These are phyloP conservation scores for Hirundo rustica DNA, from an alignment of 2,797 vertebrate genomes.

Conservation along the genomic window DNA sequence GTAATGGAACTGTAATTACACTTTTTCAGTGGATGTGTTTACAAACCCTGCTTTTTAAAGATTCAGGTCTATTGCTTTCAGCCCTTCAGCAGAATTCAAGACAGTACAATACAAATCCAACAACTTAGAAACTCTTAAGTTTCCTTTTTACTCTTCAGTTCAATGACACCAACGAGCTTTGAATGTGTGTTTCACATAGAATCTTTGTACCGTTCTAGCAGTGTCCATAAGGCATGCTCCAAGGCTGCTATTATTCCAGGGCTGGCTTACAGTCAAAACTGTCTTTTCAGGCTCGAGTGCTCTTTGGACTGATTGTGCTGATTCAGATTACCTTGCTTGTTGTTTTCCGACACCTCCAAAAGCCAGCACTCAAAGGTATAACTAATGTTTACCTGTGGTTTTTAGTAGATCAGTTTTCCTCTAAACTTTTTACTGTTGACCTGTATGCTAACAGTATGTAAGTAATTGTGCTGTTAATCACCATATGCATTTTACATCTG, in stretches of 20 bases:
- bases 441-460: neutral
- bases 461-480: neutral
- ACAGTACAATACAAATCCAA: neutral
- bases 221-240: neutral
- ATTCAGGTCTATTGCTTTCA: neutral
- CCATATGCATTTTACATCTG: neutral
- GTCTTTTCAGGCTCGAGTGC: slow-evolving; percentile 76
- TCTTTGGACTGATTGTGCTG: slow-evolving; percentile 81
- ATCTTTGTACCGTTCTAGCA: neutral
- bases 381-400: neutral
- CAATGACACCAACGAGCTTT: neutral
- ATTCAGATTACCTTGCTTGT: slow-evolving; percentile 83
- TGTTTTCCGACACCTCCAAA: slow-evolving; percentile 80
- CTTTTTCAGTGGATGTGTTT: neutral
- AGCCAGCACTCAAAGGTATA: slow-evolving; percentile 83
- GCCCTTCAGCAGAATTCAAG: neutral
- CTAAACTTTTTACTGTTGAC: neutral
- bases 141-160: neutral
- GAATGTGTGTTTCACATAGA: neutral
- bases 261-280: neutral
- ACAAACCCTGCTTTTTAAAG: neutral
- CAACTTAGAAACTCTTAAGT: neutral
- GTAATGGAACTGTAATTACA: neutral
- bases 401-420: neutral
- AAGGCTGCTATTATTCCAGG: neutral